Percentiles rank a stretch among this genome's conserved stretches.
These are phyloP conservation scores for Caloenas nicobarica DNA, from an alignment of 2,113 vertebrate species.

Conservation along the genomic window DNA sequence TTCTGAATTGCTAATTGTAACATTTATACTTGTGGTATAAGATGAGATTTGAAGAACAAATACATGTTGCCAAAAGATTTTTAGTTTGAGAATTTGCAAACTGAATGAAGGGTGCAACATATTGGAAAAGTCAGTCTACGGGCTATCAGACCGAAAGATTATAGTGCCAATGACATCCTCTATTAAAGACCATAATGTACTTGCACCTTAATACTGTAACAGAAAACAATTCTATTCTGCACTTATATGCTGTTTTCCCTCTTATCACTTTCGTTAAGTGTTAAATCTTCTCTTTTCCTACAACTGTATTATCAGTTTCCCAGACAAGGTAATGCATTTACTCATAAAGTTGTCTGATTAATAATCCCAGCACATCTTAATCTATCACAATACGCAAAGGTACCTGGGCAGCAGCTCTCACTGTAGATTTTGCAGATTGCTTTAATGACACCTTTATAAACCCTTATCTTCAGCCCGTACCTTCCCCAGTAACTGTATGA, in stretches of 20 bases:
- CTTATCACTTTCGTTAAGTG: background rate
- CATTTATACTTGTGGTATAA: slow-evolving; percentile 43
- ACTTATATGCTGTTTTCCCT: background rate
- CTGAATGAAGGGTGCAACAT: background rate
- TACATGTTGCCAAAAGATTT: background rate
- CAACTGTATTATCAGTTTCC: background rate
- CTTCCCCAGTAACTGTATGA: background rate
- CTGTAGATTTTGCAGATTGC: background rate
- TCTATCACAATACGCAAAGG: no score
- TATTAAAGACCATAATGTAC: background rate
- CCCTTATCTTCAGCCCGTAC: background rate
- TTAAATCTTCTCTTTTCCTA: background rate
- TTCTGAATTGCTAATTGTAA: slow-evolving; percentile 71
- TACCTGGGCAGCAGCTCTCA: background rate
- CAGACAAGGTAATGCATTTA: background rate
- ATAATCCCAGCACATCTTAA: no score
- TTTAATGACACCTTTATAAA: background rate
- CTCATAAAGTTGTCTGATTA: background rate
- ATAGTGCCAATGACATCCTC: background rate
- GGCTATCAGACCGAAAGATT: slow-evolving; percentile 5
- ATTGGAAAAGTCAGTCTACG: background rate
- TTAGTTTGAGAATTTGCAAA: slow-evolving; percentile 22
- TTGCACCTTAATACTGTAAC: background rate
- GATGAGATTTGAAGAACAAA: slow-evolving; percentile 40
- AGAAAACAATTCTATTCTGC: background rate